Conservation (phyloP, 2,888 invertebrate species). For the Tortricodes alternella region DNA sequence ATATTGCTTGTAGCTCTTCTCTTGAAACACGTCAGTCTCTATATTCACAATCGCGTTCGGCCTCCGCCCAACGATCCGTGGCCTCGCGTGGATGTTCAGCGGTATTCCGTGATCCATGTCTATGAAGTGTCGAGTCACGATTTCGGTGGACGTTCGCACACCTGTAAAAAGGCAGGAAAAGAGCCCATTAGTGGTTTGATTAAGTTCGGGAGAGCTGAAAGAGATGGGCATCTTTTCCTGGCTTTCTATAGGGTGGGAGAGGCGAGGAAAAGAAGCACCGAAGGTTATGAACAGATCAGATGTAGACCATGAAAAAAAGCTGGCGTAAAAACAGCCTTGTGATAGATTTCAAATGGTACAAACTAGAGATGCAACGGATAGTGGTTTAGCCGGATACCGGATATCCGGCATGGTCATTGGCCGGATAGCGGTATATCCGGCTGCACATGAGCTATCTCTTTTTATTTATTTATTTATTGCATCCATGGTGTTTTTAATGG, state of each 20-base stretch:
- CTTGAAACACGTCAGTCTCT: slow-evolving; percentile 76
- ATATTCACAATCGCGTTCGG: slow-evolving; percentile 75
- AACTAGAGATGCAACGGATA: too few species aligned
- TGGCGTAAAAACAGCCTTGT: too few species aligned
- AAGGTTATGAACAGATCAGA: too few species aligned
- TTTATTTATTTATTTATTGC: too few species aligned
- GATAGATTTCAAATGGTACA: too few species aligned
- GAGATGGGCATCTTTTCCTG: slow-evolving; percentile 76
- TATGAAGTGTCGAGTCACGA: slow-evolving; percentile 76
- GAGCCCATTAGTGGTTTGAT: slow-evolving; percentile 57
- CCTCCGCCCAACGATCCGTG: slow-evolving; percentile 67
- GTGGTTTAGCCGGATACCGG: too few species aligned
- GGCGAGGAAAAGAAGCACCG: slow-evolving; percentile 78
- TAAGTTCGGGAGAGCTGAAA: slow-evolving; percentile 17
- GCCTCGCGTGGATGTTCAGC: slow-evolving; percentile 70
- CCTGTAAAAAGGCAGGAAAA: slow-evolving; percentile 80
- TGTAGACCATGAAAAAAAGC: too few species aligned
- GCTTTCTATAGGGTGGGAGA: slow-evolving; percentile 74
- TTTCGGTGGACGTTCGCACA: slow-evolving; percentile 74
- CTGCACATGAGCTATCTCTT: too few species aligned
- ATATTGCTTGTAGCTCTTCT: slow-evolving; percentile 79
- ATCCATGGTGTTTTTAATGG: too few species aligned
- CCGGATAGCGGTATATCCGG: too few species aligned
- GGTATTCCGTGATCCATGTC: slow-evolving; percentile 76
- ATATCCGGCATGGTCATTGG: too few species aligned